A percentile compares a stretch with the other conserved stretches of the same genome.
Evolutionary conservation across 1,140 invertebrate genomes (phyloP).

Genomic region (Hylyphantes graminicola): DNA sequence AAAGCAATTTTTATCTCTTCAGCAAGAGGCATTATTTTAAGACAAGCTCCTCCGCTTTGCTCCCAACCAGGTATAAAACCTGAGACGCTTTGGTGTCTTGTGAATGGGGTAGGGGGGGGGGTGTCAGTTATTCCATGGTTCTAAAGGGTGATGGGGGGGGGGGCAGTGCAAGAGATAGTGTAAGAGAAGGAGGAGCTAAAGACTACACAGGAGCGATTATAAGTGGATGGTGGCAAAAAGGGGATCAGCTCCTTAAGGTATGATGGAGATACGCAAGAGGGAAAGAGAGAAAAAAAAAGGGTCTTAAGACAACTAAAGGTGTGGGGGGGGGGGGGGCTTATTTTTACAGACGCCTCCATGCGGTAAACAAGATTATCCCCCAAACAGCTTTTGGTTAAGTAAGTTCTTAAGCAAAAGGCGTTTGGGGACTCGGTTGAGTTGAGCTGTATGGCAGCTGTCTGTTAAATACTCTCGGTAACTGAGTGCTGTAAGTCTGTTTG

Average conservation of each 20-base stretch:
- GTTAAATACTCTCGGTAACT: slow-evolving; percentile 41
- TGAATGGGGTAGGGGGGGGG: neutral
- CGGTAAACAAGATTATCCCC: slow-evolving; percentile 57
- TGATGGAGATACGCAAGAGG: slow-evolving; percentile 27
- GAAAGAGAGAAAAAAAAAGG: neutral
- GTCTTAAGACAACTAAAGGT: slow-evolving; percentile 36
- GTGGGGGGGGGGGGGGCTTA: slow-evolving; percentile 50
- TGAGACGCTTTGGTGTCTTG: slow-evolving; percentile 24
- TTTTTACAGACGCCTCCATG: slow-evolving; percentile 49
- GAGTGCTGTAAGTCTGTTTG: slow-evolving; percentile 24
- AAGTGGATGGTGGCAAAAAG: slow-evolving; percentile 36
- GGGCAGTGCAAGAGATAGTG: neutral
- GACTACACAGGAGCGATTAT: slow-evolving; percentile 56
- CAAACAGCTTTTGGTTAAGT: slow-evolving; percentile 53
- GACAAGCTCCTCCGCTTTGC: slow-evolving; percentile 24
- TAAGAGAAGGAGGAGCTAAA: slow-evolving; percentile 54
- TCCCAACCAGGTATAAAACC: slow-evolving; percentile 35
- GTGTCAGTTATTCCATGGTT: neutral
- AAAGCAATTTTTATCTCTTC: slow-evolving; percentile 48
- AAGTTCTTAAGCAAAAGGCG: slow-evolving; percentile 52
- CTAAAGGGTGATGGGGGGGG: neutral
- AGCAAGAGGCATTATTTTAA: slow-evolving; percentile 39
- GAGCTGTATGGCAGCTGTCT: slow-evolving; percentile 52
- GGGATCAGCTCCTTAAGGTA: slow-evolving; percentile 35
- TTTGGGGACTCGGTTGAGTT: slow-evolving; percentile 33